These are phyloP conservation scores for Pachydiplax longipennis DNA, from an alignment of 2,888 invertebrate genomes.

Conservation along the genomic window DNA sequence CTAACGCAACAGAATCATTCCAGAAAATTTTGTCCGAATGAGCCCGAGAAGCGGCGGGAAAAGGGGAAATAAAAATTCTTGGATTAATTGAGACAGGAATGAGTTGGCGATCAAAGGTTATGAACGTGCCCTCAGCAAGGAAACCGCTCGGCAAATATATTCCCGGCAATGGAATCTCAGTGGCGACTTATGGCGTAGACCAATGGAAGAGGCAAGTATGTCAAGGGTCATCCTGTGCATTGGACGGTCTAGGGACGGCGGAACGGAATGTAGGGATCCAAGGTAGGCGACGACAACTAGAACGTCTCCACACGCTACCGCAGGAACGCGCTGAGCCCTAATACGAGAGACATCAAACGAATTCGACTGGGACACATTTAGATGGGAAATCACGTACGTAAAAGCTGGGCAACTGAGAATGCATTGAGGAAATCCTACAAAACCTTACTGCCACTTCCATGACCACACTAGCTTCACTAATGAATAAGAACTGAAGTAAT, in stretches of 20 bases:
- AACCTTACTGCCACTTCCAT: too few relatives aligned
- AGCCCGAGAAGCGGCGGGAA: not conserved
- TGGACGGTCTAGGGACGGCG: not conserved
- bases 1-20: too few relatives aligned
- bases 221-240: not conserved
- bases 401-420: not conserved
- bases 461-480: too few relatives aligned
- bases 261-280: not conserved
- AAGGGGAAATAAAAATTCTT: not conserved
- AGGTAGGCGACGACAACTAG: not conserved
- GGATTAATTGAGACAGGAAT: not conserved
- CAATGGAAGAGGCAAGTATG: not conserved
- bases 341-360: not conserved
- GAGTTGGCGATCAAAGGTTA: not conserved
- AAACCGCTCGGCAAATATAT: not conserved
- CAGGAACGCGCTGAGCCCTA: not conserved
- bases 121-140: not conserved
- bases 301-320: not conserved
- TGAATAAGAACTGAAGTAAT: too few relatives aligned
- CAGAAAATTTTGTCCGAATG: not conserved
- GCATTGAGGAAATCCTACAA: not conserved
- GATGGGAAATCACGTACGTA: not conserved
- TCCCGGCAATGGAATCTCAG: not conserved
- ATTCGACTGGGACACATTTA: not conserved
- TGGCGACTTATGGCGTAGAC: not conserved